phyloP scores from a whole-genome alignment of 2,797 vertebrate species.

The Gymnoscopelus braueri region DNA sequence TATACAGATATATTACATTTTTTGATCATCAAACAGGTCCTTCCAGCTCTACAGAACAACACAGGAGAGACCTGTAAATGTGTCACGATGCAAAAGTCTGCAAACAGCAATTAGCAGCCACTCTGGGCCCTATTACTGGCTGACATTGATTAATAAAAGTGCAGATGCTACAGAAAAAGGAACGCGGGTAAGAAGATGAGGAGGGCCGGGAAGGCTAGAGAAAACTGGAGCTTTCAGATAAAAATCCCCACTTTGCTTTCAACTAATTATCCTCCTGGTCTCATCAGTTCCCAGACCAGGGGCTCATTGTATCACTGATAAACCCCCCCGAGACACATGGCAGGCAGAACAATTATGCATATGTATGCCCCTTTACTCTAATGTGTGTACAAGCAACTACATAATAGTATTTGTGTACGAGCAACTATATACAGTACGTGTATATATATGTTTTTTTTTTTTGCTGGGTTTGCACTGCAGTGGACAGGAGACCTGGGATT shows the following conservation, averaged over 20 bases:
- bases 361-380: slow-evolving; percentile 51
- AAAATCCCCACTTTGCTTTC: slow-evolving; percentile 68
- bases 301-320: slow-evolving; percentile 68
- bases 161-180: slow-evolving; percentile 45
- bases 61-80: slow-evolving; percentile 48
- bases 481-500: no score
- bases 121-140: slow-evolving; percentile 62
- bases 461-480: no score
- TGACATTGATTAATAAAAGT: slow-evolving; percentile 79
- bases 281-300: slow-evolving; percentile 57
- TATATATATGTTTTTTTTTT: no score
- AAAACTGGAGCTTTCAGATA: slow-evolving; percentile 80
- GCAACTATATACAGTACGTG: no score
- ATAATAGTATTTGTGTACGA: no score
- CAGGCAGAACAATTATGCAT: slow-evolving; percentile 67
- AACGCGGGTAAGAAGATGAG: slow-evolving; percentile 54
- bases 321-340: slow-evolving; percentile 67
- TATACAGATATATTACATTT: no score
- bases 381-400: no score
- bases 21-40: slow-evolving; percentile 2
- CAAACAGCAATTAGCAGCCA: slow-evolving; percentile 67
- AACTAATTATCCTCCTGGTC: slow-evolving; percentile 75
- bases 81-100: slow-evolving; percentile 34
- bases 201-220: slow-evolving; percentile 42
- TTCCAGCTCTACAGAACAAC: slow-evolving; percentile 48